Evolutionary conservation across 2,888 invertebrate genomes (phyloP).

Genomic region (Euplagia quadripunctaria): DNA sequence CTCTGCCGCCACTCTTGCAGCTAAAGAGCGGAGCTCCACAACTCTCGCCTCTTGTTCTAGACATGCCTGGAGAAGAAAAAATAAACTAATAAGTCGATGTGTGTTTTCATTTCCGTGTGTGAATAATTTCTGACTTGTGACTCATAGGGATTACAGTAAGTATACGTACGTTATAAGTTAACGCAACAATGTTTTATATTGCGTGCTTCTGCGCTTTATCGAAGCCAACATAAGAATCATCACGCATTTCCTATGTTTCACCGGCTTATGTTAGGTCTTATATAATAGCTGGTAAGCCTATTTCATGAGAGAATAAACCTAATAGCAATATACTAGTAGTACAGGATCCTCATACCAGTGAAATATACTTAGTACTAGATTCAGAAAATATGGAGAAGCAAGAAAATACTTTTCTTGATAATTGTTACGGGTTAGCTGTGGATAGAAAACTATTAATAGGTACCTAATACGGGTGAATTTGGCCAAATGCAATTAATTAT

Average conservation of each 20-base stretch:
- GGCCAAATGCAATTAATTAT: too few species aligned
- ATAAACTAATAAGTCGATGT: background rate
- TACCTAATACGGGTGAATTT: too few species aligned
- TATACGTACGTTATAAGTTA: background rate
- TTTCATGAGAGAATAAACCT: background rate
- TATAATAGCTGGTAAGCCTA: background rate
- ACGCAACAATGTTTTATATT: background rate
- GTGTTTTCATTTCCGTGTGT: background rate
- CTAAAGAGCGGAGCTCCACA: conserved; percentile 91
- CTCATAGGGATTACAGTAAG: background rate
- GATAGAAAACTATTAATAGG: too few species aligned
- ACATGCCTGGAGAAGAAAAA: conserved; percentile 88
- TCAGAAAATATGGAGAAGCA: too few species aligned
- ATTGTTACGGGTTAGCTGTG: too few species aligned
- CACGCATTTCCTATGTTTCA: background rate
- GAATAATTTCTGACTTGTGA: background rate
- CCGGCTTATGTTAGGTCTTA: background rate
- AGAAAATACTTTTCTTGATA: too few species aligned
- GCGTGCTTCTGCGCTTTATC: background rate
- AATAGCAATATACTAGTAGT: background rate
- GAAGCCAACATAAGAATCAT: too few species aligned
- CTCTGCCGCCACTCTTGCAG: conserved; percentile 92
- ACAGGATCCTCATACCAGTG: background rate
- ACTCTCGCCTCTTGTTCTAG: conserved; percentile 92
- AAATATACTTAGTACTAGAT: too few species aligned